A percentile compares a stretch with the other conserved stretches of the same genome.
Evolutionary conservation across 2,113 vertebrate species (phyloP).

Genomic region (Mystacornis crossleyi): DNA sequence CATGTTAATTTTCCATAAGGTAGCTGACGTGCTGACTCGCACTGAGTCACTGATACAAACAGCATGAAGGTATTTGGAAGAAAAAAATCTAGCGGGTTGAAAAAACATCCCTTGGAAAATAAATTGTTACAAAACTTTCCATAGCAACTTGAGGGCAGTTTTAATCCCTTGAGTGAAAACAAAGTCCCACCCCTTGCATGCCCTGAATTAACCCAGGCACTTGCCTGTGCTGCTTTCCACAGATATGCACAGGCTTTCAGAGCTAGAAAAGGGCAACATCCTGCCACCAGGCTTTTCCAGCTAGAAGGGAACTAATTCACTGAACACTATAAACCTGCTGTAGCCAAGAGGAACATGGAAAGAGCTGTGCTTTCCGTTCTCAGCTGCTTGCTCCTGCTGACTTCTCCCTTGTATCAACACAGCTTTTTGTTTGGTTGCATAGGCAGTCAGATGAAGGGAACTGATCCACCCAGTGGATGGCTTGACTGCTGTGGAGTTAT

Average conservation of each 20-base stretch:
- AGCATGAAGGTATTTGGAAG: not conserved
- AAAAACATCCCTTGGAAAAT: not conserved
- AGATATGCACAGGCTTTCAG: not conserved
- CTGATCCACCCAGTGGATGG: not conserved
- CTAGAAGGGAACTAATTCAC: not conserved
- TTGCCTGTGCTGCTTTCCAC: not conserved
- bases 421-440: not conserved
- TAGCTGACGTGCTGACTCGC: not conserved
- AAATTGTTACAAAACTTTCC: not conserved
- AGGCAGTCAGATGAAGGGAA: not conserved
- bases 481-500: not conserved
- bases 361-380: not conserved
- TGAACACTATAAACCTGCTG: not conserved
- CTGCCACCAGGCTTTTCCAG: not conserved
- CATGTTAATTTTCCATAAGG: not conserved
- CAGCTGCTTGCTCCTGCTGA: not conserved
- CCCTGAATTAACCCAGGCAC: not conserved
- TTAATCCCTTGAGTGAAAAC: not conserved
- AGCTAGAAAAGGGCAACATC: not conserved
- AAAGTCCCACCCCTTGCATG: not conserved
- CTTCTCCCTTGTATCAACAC: not conserved
- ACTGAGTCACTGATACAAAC: not conserved
- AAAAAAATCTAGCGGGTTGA: not conserved
- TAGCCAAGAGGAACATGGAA: not conserved
- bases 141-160: not conserved